Evolutionary conservation across 2,797 vertebrate species (phyloP).

Genomic region (Pipistrellus kuhlii): DNA sequence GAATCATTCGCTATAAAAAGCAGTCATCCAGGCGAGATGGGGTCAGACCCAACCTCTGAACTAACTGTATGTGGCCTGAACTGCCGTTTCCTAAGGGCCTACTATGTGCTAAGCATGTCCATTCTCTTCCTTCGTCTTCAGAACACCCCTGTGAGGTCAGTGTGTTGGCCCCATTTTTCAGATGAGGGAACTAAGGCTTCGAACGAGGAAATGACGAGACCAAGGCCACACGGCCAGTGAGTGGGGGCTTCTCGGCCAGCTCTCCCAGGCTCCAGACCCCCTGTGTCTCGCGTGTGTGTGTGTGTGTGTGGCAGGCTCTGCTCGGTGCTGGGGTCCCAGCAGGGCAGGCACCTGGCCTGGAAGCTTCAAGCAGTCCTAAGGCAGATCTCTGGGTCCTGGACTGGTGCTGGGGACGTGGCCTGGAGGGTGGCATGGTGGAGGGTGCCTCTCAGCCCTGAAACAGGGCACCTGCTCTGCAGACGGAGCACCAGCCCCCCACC

Average conservation of each 20-base stretch:
- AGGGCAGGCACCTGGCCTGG: no score
- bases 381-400: background rate
- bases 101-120: background rate
- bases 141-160: background rate
- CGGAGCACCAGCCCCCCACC: background rate
- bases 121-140: background rate
- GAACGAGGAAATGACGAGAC: background rate
- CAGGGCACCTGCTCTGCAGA: background rate
- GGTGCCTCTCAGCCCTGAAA: background rate
- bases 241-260: background rate
- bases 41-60: constrained; percentile 11
- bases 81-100: background rate
- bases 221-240: background rate
- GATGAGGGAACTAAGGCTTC: background rate
- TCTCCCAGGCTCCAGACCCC: background rate
- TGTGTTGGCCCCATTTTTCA: background rate
- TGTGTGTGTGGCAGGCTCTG: no score
- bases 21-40: background rate
- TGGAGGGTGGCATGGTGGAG: background rate
- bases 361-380: background rate
- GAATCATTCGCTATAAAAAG: background rate
- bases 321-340: background rate
- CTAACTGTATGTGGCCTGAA: background rate
- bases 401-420: background rate
- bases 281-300: background rate